Evolutionary conservation across 2,113 vertebrate species (phyloP).

Genomic region (Otus sunia): DNA sequence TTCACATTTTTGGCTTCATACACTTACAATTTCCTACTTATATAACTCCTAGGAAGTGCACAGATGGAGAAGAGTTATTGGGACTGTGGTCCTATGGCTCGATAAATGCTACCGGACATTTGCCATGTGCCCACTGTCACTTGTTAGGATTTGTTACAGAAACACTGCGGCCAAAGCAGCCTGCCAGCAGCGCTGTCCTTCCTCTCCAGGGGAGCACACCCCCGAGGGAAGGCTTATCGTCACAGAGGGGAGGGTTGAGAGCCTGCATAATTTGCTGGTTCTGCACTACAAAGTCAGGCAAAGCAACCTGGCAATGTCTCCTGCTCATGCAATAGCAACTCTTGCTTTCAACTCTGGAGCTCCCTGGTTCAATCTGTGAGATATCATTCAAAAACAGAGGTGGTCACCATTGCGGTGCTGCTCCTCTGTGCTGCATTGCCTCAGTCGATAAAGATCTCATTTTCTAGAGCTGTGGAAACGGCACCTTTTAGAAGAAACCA

Average conservation of each 20-base stretch:
- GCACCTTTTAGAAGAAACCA: neutral
- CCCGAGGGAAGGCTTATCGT: neutral
- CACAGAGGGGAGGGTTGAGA: neutral
- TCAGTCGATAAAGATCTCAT: neutral
- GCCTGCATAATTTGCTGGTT: neutral
- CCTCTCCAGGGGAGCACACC: neutral
- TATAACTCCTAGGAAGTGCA: neutral
- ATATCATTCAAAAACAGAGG: neutral
- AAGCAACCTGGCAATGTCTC: neutral
- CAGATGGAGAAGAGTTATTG: neutral
- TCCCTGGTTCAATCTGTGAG: neutral
- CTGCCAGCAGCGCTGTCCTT: neutral
- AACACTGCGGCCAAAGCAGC: neutral
- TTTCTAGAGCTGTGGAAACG: neutral
- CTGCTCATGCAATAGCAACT: neutral
- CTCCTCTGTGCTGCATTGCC: neutral
- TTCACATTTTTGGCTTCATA: constrained; percentile 18
- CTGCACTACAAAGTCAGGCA: neutral
- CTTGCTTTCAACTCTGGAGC: neutral
- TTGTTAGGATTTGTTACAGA: neutral
- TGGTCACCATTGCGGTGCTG: neutral
- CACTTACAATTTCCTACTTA: neutral
- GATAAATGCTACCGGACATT: neutral
- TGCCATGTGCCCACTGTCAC: neutral
- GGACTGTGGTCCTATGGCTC: neutral